phyloP scores from a whole-genome alignment of 2,113 vertebrate genomes.

The Bubalus kerabau region DNA sequence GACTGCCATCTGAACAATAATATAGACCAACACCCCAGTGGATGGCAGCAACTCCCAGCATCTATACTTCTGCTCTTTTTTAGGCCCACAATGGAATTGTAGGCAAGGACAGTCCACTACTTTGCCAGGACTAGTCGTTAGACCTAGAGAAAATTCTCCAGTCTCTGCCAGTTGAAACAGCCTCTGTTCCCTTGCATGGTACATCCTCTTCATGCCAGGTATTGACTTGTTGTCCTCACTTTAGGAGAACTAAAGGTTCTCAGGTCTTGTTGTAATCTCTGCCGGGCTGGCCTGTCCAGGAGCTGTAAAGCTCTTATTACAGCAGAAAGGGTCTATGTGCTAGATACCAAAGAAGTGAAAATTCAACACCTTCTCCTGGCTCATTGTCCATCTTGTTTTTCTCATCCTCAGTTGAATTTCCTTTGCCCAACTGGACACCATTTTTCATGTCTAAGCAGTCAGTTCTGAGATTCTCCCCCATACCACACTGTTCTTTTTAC shows the following conservation, averaged over 20 bases:
- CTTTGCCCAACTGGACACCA: neutral
- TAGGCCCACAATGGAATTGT: neutral
- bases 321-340: neutral
- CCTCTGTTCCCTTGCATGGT: neutral
- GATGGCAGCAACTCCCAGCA: no score
- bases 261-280: neutral
- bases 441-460: neutral
- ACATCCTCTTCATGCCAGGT: neutral
- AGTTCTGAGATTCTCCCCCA: neutral
- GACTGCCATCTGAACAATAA: neutral
- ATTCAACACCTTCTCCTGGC: neutral
- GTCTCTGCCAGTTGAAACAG: neutral
- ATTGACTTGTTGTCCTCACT: neutral
- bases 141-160: rapidly evolving
- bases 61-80: neutral
- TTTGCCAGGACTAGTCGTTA: neutral
- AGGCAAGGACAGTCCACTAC: neutral
- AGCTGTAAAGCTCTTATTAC: neutral
- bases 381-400: neutral
- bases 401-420: neutral
- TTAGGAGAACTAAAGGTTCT: neutral
- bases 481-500: neutral
- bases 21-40: neutral
- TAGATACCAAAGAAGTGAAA: neutral
- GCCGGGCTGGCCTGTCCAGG: neutral